Evolutionary conservation across 2,888 invertebrate genomes (phyloP).

Genomic region (Drosophila prostipennis): DNA sequence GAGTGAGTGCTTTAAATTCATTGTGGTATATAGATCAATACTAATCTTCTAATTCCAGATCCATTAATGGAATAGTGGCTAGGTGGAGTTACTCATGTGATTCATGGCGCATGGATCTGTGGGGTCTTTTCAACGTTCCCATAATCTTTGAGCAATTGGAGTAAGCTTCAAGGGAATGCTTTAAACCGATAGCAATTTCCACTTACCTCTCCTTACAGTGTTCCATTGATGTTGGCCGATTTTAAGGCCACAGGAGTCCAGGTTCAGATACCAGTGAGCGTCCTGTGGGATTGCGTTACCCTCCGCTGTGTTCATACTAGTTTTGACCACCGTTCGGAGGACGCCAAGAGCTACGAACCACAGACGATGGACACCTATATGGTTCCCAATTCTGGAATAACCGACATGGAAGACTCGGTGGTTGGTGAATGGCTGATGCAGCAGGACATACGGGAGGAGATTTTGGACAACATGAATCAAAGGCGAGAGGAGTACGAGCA

Average conservation of each 20-base stretch:
- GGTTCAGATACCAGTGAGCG: constrained; percentile 69
- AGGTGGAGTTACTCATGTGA: constrained; percentile 63
- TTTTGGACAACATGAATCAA: constrained; percentile 49
- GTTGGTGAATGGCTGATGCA: constrained; percentile 71
- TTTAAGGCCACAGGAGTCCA: constrained; percentile 41
- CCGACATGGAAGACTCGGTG: constrained; percentile 62
- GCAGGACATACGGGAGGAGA: constrained; percentile 61
- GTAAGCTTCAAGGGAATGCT: constrained; percentile 46
- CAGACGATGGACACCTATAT: neutral
- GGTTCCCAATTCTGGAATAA: constrained; percentile 48
- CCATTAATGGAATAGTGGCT: constrained; percentile 59
- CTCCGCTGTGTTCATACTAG: constrained; percentile 72
- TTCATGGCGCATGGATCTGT: constrained; percentile 75
- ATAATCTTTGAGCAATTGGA: constrained; percentile 62
- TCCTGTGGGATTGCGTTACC: constrained; percentile 71
- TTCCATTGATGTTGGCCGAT: constrained; percentile 59
- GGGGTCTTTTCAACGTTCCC: constrained; percentile 79
- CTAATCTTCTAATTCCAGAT: constrained; percentile 38
- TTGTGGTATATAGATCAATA: no score
- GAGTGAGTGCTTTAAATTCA: constrained; percentile 53
- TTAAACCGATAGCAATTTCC: no score
- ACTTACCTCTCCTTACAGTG: constrained; percentile 47
- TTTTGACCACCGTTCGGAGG: constrained; percentile 75
- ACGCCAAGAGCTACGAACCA: constrained; percentile 61
- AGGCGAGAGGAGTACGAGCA: constrained; percentile 69